These are phyloP conservation scores for Esox lucius DNA, from an alignment of 2,797 vertebrate genomes.

Conservation along the genomic window DNA sequence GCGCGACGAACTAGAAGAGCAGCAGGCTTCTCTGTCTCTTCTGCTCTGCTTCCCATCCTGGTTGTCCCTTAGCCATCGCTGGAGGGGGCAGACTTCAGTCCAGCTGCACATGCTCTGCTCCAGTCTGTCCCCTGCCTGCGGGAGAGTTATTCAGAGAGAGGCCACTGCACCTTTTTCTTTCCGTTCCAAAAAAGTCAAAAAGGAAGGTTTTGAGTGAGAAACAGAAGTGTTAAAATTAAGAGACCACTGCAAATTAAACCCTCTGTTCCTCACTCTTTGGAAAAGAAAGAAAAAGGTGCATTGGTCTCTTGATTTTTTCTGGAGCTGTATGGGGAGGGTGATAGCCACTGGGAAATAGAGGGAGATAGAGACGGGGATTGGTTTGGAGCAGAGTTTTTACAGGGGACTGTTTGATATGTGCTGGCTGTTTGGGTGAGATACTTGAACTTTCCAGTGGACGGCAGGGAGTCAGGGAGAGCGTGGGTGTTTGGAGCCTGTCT, in stretches of 20 bases:
- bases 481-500: no score
- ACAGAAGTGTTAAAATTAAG: no score
- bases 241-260: no score
- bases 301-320: no score
- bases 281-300: no score
- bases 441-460: slow-evolving; percentile 5
- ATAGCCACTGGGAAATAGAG: no score
- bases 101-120: background rate
- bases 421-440: slow-evolving; percentile 9
- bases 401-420: slow-evolving; percentile 4
- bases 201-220: no score
- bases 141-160: background rate
- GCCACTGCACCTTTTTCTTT: no score
- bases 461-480: slow-evolving; percentile 14
- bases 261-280: no score
- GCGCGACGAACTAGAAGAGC: background rate
- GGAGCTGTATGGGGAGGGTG: no score
- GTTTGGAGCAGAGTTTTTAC: background rate
- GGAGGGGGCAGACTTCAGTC: background rate
- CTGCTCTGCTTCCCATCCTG: background rate
- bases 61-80: background rate
- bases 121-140: background rate
- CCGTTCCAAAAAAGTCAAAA: no score
- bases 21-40: background rate
- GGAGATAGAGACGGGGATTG: background rate